Conservation (phyloP, 2,113 vertebrate genomes). For the Tricholaema leucomelas region DNA sequence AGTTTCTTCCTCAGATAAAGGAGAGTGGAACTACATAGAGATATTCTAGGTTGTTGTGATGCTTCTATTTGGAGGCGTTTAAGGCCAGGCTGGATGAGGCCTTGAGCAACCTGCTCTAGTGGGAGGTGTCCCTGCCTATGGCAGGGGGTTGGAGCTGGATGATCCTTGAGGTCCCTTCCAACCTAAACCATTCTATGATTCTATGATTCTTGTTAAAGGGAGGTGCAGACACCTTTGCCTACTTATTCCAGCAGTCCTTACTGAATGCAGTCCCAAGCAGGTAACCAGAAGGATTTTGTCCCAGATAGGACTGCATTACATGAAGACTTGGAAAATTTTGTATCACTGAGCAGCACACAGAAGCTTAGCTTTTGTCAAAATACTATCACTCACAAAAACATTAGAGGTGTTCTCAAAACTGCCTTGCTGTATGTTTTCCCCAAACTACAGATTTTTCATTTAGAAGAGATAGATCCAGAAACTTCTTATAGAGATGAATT, state of each 20-base stretch:
- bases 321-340: background rate
- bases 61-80: background rate
- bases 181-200: too few species aligned
- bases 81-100: too few species aligned
- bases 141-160: too few species aligned
- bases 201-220: background rate
- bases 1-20: background rate
- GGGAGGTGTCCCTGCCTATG: too few species aligned
- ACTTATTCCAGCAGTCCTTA: background rate
- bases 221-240: background rate
- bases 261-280: background rate
- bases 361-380: background rate
- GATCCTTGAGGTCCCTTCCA: too few species aligned
- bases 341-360: background rate
- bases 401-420: background rate
- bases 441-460: background rate
- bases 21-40: background rate
- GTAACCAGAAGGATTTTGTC: background rate
- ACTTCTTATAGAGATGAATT: background rate
- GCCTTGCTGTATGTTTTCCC: background rate
- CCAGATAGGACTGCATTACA: background rate
- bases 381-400: background rate
- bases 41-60: background rate
- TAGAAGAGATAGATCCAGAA: constrained; percentile 14
- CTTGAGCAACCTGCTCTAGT: too few species aligned